A percentile compares a stretch with the other conserved stretches of the same genome.
Conservation (phyloP, 2,797 vertebrate genomes). For the Morelia viridis region DNA sequence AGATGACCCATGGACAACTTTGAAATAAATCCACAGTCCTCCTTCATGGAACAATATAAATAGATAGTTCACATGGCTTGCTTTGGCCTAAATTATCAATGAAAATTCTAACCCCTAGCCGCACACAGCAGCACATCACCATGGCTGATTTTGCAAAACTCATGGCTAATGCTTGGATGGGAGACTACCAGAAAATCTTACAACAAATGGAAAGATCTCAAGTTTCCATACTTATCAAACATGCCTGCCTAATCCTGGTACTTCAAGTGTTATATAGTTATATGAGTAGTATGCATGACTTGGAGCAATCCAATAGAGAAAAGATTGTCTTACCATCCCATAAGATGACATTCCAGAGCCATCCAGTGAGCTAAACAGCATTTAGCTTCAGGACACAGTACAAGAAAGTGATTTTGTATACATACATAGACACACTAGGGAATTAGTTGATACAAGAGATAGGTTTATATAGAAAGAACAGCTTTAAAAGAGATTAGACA, state of each 20-base stretch:
- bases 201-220: not conserved
- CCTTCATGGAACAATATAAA: not conserved
- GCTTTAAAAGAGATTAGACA: not conserved
- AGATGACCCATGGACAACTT: not conserved
- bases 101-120: not conserved
- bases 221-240: not conserved
- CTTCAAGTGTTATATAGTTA: not conserved
- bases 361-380: not conserved
- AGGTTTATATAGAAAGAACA: not conserved
- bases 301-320: not conserved
- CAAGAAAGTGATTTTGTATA: not conserved
- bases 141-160: not conserved
- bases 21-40: not conserved
- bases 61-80: not conserved
- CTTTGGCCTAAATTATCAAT: not conserved
- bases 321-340: not conserved
- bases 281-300: not conserved
- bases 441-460: not conserved
- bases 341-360: not conserved
- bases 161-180: not conserved
- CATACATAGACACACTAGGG: not conserved
- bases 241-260: not conserved
- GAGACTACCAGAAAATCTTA: not conserved
- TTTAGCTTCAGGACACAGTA: not conserved
- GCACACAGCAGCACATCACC: not conserved